phyloP scores from a whole-genome alignment of 2,888 invertebrate genomes.

The Choreutis nemorana region DNA sequence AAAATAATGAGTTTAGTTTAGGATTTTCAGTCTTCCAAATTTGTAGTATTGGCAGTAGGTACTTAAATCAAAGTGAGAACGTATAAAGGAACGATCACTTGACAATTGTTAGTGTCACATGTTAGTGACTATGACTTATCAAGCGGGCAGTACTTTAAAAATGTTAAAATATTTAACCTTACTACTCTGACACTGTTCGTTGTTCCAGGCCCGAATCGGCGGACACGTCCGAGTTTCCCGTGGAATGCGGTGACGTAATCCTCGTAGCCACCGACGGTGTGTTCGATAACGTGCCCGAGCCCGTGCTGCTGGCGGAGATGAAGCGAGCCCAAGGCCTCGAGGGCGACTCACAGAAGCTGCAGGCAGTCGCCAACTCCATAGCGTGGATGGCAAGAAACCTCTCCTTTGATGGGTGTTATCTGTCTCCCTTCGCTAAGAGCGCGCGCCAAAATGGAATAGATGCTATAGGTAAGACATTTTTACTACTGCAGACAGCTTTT shows the following conservation, averaged over 20 bases:
- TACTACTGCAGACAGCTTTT: too few species aligned
- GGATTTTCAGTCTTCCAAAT: too few species aligned
- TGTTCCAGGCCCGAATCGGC: slow-evolving; percentile 89
- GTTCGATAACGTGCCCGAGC: slow-evolving; percentile 97
- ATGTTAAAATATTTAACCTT: slow-evolving; percentile 8
- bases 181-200: slow-evolving; percentile 8
- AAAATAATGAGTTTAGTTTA: too few species aligned
- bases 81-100: too few species aligned
- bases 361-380: slow-evolving; percentile 92
- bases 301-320: slow-evolving; percentile 87
- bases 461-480: slow-evolving; percentile 81
- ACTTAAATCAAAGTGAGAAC: too few species aligned
- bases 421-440: slow-evolving; percentile 95
- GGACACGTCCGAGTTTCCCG: slow-evolving; percentile 85
- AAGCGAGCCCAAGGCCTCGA: slow-evolving; percentile 61
- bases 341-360: slow-evolving; percentile 76
- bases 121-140: too few species aligned
- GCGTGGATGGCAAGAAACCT: slow-evolving; percentile 95
- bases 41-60: too few species aligned
- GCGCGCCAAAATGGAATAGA: slow-evolving; percentile 93
- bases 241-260: slow-evolving; percentile 93
- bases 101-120: too few species aligned
- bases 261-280: slow-evolving; percentile 97
- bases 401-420: slow-evolving; percentile 92
- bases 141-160: too few species aligned